A percentile compares a stretch with the other conserved stretches of the same genome.
These are phyloP conservation scores for Melanostoma mellinum DNA, from an alignment of 2,888 invertebrate genomes.

Conservation along the genomic window DNA sequence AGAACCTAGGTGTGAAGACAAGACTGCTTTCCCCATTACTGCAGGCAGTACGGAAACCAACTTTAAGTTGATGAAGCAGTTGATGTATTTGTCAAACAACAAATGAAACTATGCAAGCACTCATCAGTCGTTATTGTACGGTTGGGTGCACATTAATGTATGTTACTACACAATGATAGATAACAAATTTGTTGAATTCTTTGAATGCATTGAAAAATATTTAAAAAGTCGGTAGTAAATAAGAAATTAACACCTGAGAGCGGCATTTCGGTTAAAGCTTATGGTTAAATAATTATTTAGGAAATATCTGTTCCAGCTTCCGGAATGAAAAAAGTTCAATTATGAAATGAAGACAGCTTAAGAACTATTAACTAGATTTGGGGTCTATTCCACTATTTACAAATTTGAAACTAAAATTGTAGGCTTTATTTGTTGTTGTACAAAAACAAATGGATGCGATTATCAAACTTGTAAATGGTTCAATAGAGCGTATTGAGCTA, in stretches of 20 bases:
- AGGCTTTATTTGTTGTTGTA: too few relatives aligned
- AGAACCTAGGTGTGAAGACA: constrained; percentile 53
- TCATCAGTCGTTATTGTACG: constrained; percentile 49
- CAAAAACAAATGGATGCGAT: too few relatives aligned
- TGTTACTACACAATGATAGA: constrained; percentile 30
- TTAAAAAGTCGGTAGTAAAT: background rate
- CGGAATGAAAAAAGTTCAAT: too few relatives aligned
- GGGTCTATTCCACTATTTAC: too few relatives aligned
- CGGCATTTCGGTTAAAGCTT: background rate
- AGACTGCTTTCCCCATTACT: constrained; percentile 27
- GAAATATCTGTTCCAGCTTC: too few relatives aligned
- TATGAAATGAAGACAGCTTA: too few relatives aligned
- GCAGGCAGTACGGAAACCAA: constrained; percentile 50
- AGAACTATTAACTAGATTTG: too few relatives aligned
- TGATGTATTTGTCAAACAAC: constrained; percentile 44
- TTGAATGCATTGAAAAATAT: constrained; percentile 26
- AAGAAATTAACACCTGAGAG: background rate
- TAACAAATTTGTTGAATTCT: constrained; percentile 43
- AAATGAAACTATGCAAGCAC: constrained; percentile 27
- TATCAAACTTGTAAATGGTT: too few relatives aligned
- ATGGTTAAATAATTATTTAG: too few relatives aligned
- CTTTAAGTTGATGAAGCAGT: constrained; percentile 40
- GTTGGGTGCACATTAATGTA: background rate
- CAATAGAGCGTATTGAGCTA: too few relatives aligned
- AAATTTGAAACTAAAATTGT: too few relatives aligned